Conservation (phyloP, 2,888 invertebrate genomes). For the Nomada ruficornis region DNA sequence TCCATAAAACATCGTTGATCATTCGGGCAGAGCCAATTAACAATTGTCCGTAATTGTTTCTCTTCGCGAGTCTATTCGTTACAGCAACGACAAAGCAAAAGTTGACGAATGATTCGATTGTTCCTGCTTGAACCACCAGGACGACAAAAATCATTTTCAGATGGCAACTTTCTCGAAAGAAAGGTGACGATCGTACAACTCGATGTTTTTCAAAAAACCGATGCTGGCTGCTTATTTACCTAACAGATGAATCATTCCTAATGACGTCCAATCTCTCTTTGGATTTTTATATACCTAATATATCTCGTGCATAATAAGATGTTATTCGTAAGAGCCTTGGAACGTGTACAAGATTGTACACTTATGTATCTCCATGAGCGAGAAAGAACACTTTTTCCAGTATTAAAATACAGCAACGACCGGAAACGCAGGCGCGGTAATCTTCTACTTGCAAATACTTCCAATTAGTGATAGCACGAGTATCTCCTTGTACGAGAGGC, state of each 20-base stretch:
- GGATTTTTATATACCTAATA: slow-evolving; percentile 23
- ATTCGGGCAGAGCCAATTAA: slow-evolving; percentile 45
- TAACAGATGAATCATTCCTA: slow-evolving; percentile 45
- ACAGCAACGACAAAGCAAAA: background rate
- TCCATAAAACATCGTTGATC: slow-evolving; percentile 16
- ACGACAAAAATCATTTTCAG: background rate
- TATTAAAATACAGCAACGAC: too few species aligned
- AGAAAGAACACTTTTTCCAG: too few species aligned
- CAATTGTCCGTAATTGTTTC: slow-evolving; percentile 40
- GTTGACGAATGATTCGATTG: slow-evolving; percentile 10
- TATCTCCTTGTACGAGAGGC: too few species aligned
- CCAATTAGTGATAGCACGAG: too few species aligned
- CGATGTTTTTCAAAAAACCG: slow-evolving; percentile 27
- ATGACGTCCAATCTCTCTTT: slow-evolving; percentile 39
- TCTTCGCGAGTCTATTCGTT: slow-evolving; percentile 7
- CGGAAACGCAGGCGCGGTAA: too few species aligned
- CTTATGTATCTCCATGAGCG: too few species aligned
- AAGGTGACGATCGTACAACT: slow-evolving; percentile 25
- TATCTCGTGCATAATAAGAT: slow-evolving; percentile 21
- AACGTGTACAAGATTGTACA: background rate
- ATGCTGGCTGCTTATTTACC: slow-evolving; percentile 25
- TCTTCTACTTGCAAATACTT: too few species aligned
- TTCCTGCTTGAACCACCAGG: background rate
- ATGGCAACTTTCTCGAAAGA: background rate
- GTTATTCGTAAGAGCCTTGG: background rate